Percentiles rank a stretch among this genome's conserved stretches.
Conservation (phyloP, 1,140 invertebrate genomes). For the Acromyrmex echinatior region DNA sequence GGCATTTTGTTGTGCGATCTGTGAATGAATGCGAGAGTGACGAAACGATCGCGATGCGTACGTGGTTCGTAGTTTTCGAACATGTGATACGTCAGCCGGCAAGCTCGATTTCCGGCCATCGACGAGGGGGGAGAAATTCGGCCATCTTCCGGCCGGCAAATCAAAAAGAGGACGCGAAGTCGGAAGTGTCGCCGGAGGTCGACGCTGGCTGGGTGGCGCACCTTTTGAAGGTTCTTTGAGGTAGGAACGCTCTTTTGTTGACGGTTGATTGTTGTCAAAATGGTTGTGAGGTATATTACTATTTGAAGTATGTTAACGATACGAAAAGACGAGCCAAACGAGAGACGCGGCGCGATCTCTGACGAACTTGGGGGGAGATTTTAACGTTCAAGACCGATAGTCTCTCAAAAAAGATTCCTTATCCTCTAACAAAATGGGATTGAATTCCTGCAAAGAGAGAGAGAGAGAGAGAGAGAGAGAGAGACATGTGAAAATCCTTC, state of each 20-base stretch:
- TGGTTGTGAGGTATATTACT: slow-evolving; percentile 86
- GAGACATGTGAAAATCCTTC: neutral
- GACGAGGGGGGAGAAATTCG: slow-evolving; percentile 7
- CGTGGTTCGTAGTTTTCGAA: slow-evolving; percentile 82
- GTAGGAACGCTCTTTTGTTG: slow-evolving; percentile 83
- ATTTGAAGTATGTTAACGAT: slow-evolving; percentile 83
- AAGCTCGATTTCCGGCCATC: slow-evolving; percentile 68
- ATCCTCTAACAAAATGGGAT: neutral
- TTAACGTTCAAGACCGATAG: neutral
- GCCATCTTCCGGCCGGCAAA: slow-evolving; percentile 15
- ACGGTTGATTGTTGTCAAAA: slow-evolving; percentile 86
- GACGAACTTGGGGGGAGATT: neutral
- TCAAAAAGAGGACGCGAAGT: slow-evolving; percentile 16
- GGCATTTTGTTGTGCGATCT: slow-evolving; percentile 60
- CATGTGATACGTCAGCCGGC: slow-evolving; percentile 83
- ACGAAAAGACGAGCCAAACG: slow-evolving; percentile 58
- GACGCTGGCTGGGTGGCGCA: slow-evolving; percentile 76
- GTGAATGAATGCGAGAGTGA: slow-evolving; percentile 48
- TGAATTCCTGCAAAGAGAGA: neutral
- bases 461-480: too few species aligned
- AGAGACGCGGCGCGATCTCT: slow-evolving; percentile 30
- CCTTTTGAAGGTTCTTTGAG: slow-evolving; percentile 83
- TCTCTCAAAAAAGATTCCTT: neutral
- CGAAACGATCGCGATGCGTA: slow-evolving; percentile 57
- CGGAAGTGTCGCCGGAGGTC: slow-evolving; percentile 56